Evolutionary conservation across 2,888 invertebrate species (phyloP), one percentile per base, ranked within the genome.

Genomic region (Agrochola circellaris): DNA sequence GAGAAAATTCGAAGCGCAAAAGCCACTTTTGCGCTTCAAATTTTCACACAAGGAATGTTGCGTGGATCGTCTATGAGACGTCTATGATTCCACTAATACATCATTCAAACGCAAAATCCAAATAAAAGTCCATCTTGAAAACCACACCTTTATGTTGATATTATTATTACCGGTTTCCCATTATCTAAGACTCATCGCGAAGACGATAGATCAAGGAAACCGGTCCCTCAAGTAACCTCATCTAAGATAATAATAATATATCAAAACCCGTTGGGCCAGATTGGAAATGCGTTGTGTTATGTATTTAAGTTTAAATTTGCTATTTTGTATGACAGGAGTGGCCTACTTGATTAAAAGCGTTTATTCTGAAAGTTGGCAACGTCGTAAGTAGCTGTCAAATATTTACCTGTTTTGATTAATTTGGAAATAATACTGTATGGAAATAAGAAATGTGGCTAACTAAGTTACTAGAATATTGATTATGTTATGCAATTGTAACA

Each of bases 161-260:
- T 23, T 1, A 45, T 23, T 1, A n/a, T 2, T 67, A 84, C 85
- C 58, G 26, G 82, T 85, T 76, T 8, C 5, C 9, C 2, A 38
- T 68, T 72, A 82, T 81, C 42, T 56, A 26, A 61, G 15, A 38
- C 17, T 13, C 20, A 73, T 74, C 23, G 17, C 17, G 9, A 58
- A 51, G 64, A 69, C 56, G 30, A 73, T 58, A 58, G 13, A 66
- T 76, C 34, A 58, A 30, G 2, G 30, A 20, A 85, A 83, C 82
- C 77, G 45, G 82, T 81, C 70, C 13, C 0, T 20, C 48, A 34
- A 64, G 66, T 23, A 83, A 9, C 38, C 34, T 56, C 51, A 56
- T 80, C 26, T 61, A 20, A 51, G 34, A 65, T 73, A 58, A 58
- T 65, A 6, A 72, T 66, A 15, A n/a, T 56, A 45, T 72, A 56